Conservation (phyloP, 2,113 vertebrate species). For the Recurvirostra avosetta region DNA sequence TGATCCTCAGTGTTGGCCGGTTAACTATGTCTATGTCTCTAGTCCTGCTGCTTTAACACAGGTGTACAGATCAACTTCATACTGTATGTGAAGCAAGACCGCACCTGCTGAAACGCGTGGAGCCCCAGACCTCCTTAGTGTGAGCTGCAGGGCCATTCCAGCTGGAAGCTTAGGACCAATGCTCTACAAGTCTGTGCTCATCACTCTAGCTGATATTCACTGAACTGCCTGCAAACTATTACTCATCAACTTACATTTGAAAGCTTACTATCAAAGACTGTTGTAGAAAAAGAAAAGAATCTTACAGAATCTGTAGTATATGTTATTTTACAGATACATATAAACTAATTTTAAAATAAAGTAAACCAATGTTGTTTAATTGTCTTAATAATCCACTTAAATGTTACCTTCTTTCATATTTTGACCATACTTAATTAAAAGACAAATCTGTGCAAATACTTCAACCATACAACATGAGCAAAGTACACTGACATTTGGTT, state of each 20-base stretch:
- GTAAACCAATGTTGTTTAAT: neutral
- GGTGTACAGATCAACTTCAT: neutral
- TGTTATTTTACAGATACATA: neutral
- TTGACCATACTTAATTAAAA: constrained; percentile 16
- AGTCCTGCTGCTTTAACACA: neutral
- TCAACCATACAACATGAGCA: neutral
- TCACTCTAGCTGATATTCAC: neutral
- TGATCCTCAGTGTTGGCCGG: accelerated
- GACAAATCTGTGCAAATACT: constrained; percentile 35
- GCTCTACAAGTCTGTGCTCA: no score
- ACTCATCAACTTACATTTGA: neutral
- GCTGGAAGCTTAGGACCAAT: neutral
- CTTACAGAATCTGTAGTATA: neutral
- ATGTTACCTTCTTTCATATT: constrained; percentile 20
- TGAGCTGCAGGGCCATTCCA: neutral
- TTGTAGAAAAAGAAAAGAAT: neutral
- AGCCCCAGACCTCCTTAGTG: neutral
- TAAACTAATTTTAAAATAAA: neutral
- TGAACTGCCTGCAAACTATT: neutral
- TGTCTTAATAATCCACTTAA: neutral
- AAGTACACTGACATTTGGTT: constrained; percentile 35
- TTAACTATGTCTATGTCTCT: accelerated
- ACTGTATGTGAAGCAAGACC: neutral
- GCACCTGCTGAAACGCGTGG: neutral
- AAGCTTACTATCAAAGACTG: neutral